Evolutionary conservation across 2,113 vertebrate species (phyloP).

Genomic region (Forbesichthys papilliferus): DNA sequence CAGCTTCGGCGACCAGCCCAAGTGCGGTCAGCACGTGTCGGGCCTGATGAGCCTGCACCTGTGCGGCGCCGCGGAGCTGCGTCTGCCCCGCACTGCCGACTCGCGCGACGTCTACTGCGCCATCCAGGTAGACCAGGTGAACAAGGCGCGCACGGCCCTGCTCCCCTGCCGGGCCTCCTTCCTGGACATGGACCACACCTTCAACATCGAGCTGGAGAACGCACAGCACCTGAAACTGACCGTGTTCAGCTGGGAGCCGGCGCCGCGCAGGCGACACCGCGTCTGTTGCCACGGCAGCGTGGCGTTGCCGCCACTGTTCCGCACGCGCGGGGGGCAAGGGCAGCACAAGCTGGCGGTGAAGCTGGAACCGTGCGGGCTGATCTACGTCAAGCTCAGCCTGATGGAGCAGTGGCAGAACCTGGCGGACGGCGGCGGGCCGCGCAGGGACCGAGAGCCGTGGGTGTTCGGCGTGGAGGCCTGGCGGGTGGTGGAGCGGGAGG

Average conservation of each 20-base stretch:
- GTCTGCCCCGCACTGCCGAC: slow-evolving; percentile 82
- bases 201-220: slow-evolving; percentile 97
- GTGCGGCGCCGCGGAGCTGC: slow-evolving; percentile 95
- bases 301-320: slow-evolving; percentile 89
- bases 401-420: slow-evolving; percentile 98
- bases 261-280: slow-evolving; percentile 81
- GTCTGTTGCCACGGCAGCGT: slow-evolving; percentile 96
- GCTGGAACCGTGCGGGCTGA: slow-evolving; percentile 92
- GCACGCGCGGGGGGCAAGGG: slow-evolving; percentile 72
- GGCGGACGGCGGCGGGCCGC: slow-evolving; percentile 78
- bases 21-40: slow-evolving; percentile 92
- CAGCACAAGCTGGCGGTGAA: slow-evolving; percentile 93
- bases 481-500: slow-evolving; percentile 91
- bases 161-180: slow-evolving; percentile 91
- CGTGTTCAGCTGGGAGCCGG: slow-evolving; percentile 97
- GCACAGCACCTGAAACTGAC: slow-evolving; percentile 96
- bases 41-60: slow-evolving; percentile 97
- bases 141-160: slow-evolving; percentile 94
- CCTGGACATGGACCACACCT: slow-evolving; percentile 97
- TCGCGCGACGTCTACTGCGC: slow-evolving; percentile 96
- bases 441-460: slow-evolving; percentile 77
- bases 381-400: slow-evolving; percentile 94
- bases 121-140: slow-evolving; percentile 96
- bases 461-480: slow-evolving; percentile 92
- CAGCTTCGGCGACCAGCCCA: slow-evolving; percentile 93